Evolutionary conservation across 2,797 vertebrate species (phyloP), one percentile per base, ranked within the genome.

Genomic region (Malurus leucopterus): DNA sequence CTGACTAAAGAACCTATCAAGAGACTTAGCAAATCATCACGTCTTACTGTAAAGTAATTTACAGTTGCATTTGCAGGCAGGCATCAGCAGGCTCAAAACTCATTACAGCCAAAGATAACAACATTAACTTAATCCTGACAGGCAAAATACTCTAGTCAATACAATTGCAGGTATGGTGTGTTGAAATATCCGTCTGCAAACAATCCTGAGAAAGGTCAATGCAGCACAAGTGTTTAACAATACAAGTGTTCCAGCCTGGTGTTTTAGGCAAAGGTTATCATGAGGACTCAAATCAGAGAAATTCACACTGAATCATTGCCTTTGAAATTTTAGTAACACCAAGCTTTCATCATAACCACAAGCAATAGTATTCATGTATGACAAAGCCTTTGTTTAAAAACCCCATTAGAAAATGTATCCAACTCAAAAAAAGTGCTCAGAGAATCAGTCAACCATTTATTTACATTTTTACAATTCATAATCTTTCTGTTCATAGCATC

Each of bases 11-110:
- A 96, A 95, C 94, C 95, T 97, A 97, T 92, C 92, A 95, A 96
- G 96, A 95, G 95, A 98, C 96, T 97, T 97, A 95, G 95, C 91
- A 97, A 97, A 97, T 97, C 96, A 96, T 96, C 96, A 93, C 92
- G 90, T 96, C 95, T 95, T 97, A 97, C 96, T 96, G 96, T 95
- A 96, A 97, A 97, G 97, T 97, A 98, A 97, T 97, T 97, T 97
- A 97, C 96, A 95, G 95, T 97, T 97, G 85, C 93, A 93, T 95
- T 95, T 95, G 80, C 91, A 94, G 95, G 94, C 95, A 96, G 86
- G 90, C 91, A 94, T 95, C 89, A 90, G 95, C 94, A 95, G 94
- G 91, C 96, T 96, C 95, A 96, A 97, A 97, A 96, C 94, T 94
- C 95, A 96, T 98, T 96, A 95, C 96, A 96, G 96, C 92, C 90